Conservation (phyloP, 2,113 vertebrate genomes). For the Oncorhynchus kisutch region DNA sequence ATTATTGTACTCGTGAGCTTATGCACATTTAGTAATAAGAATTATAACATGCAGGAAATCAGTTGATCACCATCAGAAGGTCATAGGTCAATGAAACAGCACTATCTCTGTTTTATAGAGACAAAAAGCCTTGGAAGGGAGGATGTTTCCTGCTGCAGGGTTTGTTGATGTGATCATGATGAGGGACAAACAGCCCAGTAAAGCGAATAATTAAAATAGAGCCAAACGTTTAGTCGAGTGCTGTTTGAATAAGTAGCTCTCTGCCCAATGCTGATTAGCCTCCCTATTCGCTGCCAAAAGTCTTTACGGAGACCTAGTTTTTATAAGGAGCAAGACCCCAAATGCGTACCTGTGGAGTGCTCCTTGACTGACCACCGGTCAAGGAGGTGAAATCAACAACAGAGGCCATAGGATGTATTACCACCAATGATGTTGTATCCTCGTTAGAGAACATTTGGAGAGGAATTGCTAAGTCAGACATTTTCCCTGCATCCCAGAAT, state of each 20-base stretch:
- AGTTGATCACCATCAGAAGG: too few species aligned
- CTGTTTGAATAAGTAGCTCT: neutral
- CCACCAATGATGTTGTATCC: neutral
- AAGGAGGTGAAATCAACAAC: constrained; percentile 13
- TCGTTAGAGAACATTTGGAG: neutral
- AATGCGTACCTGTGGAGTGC: neutral
- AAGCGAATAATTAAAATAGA: constrained; percentile 48
- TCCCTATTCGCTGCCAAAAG: neutral
- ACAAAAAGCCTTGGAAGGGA: neutral
- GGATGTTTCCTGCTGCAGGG: neutral
- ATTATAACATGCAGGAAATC: too few species aligned
- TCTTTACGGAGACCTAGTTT: neutral
- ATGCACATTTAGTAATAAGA: too few species aligned
- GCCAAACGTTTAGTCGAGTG: constrained; percentile 23
- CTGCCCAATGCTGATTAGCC: constrained; percentile 22
- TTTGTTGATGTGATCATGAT: constrained; percentile 6
- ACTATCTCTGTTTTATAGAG: neutral
- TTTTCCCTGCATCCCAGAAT: neutral
- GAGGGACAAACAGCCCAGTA: constrained; percentile 32
- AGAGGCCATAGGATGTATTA: neutral
- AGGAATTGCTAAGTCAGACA: neutral
- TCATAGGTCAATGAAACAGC: neutral
- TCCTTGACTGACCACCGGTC: constrained; percentile 21
- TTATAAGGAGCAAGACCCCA: too few species aligned
- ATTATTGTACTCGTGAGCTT: too few species aligned